Conservation (phyloP, 2,113 vertebrate species). For the Pterocles orientalis region DNA sequence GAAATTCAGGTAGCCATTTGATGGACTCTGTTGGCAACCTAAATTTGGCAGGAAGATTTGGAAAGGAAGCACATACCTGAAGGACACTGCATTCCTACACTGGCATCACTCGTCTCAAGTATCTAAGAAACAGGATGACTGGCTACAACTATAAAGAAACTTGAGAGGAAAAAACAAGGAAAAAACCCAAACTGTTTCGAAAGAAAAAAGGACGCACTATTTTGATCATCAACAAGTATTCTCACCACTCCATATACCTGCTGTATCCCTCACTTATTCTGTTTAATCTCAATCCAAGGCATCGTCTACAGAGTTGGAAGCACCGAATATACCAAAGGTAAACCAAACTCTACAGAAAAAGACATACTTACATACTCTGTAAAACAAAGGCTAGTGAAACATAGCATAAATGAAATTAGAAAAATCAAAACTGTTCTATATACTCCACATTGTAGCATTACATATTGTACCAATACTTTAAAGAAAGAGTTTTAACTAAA, state of each 20-base stretch:
- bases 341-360: background rate
- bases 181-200: background rate
- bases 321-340: background rate
- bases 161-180: background rate
- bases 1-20: background rate
- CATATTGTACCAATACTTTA: background rate
- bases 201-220: background rate
- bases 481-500: background rate
- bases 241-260: background rate
- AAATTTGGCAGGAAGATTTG: background rate
- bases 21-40: background rate
- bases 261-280: background rate
- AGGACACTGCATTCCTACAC: background rate
- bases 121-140: constrained; percentile 22
- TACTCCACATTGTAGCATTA: background rate
- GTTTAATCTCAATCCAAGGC: background rate
- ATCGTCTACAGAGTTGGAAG: background rate
- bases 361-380: background rate
- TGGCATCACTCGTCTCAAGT: background rate
- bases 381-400: background rate
- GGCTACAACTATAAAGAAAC: constrained; percentile 46
- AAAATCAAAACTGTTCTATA: background rate
- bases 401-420: background rate
- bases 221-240: background rate
- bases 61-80: background rate